Base-by-base conservation (phyloP, 2,797 vertebrate species). In the Cetoscarus ocellatus region DNA sequence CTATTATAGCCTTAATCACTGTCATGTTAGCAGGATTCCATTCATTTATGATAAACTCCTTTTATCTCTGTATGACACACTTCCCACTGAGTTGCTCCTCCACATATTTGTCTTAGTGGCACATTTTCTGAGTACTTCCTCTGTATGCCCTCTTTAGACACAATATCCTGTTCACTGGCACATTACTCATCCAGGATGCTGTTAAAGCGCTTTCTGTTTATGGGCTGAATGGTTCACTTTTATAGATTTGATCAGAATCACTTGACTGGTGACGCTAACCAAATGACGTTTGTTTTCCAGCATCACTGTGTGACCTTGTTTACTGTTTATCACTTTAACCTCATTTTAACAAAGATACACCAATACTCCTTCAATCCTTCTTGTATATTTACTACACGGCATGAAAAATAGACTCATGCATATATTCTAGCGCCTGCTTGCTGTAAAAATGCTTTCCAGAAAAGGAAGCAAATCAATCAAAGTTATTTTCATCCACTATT, bases 401-500 rank as follows among this genome's bases (percentile, higher is more conserved):
- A 82, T 58, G 13, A 68, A 49, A 64, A 47, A 40, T 36, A n/a
- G 14, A 61, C 42, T 57, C 53, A 55, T 36, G 11, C 39, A 44
- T n/a, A 14, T 51, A 1, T 34, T 34, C 13, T 34, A 14, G 8
- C 19, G 44, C 15, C 65, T 64, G 52, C 43, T 62, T 70, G 70
- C 47, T 57, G 55, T 81, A 67, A 69, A 76, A 51, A 74, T 45
- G 53, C 19, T 71, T 64, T 66, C 51, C 67, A 73, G 73, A 73
- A 79, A 80, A 74, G 40, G 49, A 58, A 59, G 55, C 51, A 48
- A 83, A 80, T 82, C 63, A 80, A 78, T 81, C 63, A 53, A 71
- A 58, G 73, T 78, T 80, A 79, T 82, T 86, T 84, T 75, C 56
- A 81, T 79, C 75, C 49, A 57, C 60, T 66, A 38, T 79, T 84